Conservation (phyloP, 1,140 invertebrate genomes). For the Caenorhabditis remanei region DNA sequence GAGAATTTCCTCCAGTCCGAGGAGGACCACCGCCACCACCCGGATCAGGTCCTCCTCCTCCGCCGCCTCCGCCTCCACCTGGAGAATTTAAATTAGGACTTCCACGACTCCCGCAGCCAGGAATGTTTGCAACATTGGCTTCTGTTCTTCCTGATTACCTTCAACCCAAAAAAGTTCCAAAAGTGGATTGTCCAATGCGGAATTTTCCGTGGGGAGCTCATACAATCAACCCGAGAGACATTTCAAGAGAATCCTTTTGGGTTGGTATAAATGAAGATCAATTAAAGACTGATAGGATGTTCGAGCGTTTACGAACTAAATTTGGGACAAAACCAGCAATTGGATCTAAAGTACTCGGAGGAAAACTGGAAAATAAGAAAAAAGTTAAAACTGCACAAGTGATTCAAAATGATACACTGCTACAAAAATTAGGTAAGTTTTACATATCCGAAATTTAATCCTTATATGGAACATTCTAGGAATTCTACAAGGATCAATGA, state of each 20-base stretch:
- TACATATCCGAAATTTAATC: no score
- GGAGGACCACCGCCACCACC: slow-evolving; percentile 55
- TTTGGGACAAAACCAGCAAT: slow-evolving; percentile 86
- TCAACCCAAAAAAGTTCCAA: slow-evolving; percentile 81
- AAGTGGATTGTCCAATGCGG: slow-evolving; percentile 86
- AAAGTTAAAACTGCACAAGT: slow-evolving; percentile 64
- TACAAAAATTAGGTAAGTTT: slow-evolving; percentile 9
- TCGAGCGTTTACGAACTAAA: slow-evolving; percentile 86
- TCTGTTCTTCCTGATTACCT: slow-evolving; percentile 65
- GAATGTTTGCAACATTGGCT: slow-evolving; percentile 18
- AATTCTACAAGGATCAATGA: slow-evolving; percentile 67
- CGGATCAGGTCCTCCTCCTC: slow-evolving; percentile 51
- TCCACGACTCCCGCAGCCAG: slow-evolving; percentile 60
- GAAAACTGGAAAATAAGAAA: slow-evolving; percentile 34
- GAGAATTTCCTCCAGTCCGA: slow-evolving; percentile 34
- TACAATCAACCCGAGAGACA: slow-evolving; percentile 85
- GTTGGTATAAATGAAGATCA: slow-evolving; percentile 91
- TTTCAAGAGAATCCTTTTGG: slow-evolving; percentile 96
- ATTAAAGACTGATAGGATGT: slow-evolving; percentile 86
- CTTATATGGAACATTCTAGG: not conserved
- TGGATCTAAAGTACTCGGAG: not conserved
- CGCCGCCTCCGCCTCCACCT: slow-evolving; percentile 58
- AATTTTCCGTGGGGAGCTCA: slow-evolving; percentile 82
- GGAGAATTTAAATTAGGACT: slow-evolving; percentile 60
- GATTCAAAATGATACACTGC: slow-evolving; percentile 65